Evolutionary conservation across 2,113 vertebrate genomes (phyloP).

Genomic region (Clinocottus analis): DNA sequence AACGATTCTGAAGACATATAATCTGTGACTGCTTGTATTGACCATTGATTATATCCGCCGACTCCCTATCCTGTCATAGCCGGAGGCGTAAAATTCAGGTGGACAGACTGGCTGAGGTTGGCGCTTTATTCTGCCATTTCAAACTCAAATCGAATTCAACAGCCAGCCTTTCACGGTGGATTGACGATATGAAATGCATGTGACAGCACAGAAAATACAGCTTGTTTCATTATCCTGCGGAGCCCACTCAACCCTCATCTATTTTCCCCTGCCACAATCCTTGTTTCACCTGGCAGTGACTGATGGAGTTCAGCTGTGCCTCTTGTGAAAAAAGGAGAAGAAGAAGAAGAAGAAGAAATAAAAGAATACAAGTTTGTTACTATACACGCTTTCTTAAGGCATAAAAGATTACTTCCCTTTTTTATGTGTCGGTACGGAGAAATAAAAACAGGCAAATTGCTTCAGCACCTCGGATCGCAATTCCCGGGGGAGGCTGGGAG

Average conservation of each 20-base stretch:
- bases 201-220: conserved; percentile 15
- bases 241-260: conserved; percentile 31
- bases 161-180: conserved; percentile 10
- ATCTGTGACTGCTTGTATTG: background rate
- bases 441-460: conserved; percentile 58
- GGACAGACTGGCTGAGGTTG: conserved; percentile 6
- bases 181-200: conserved; percentile 37
- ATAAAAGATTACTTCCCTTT: conserved; percentile 51
- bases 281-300: conserved; percentile 64
- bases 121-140: conserved; percentile 12
- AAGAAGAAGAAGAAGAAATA: background rate
- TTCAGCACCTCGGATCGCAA: conserved; percentile 29
- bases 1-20: background rate
- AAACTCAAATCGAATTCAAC: conserved; percentile 25
- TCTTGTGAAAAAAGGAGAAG: conserved; percentile 8
- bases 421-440: conserved; percentile 33
- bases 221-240: conserved; percentile 48
- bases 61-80: background rate
- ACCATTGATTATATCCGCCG: conserved; percentile 7
- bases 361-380: conserved; percentile 23
- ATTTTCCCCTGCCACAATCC: conserved; percentile 14
- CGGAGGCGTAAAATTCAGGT: background rate
- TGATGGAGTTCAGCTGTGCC: conserved; percentile 61
- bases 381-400: conserved; percentile 31
- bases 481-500: conserved; percentile 10